Evolutionary conservation across 2,113 vertebrate species (phyloP).

Genomic region (Oplegnathus fasciatus): DNA sequence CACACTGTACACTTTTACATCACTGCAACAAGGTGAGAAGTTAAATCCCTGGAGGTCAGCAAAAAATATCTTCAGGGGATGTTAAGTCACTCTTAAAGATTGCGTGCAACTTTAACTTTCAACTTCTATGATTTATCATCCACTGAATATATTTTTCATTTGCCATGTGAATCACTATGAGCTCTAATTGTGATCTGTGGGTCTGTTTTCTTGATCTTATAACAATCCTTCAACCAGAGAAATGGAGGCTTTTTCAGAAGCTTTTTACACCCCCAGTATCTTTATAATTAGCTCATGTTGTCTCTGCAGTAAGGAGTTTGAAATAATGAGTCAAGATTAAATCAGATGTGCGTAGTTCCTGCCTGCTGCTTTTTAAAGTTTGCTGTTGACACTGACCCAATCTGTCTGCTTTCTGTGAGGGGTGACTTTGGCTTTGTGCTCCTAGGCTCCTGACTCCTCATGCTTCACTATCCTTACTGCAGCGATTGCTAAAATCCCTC

Average conservation of each 20-base stretch:
- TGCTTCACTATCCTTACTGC: conserved; percentile 50
- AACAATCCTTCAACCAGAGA: not conserved
- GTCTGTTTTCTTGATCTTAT: not conserved
- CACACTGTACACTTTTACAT: too few relatives aligned
- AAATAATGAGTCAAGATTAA: conserved; percentile 46
- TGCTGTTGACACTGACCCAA: conserved; percentile 43
- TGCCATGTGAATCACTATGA: not conserved
- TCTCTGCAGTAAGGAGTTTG: not conserved
- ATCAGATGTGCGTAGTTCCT: conserved; percentile 22
- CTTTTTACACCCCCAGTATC: not conserved
- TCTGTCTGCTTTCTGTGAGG: conserved; percentile 34
- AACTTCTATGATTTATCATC: conserved; percentile 15
- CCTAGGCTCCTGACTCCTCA: conserved; percentile 43
- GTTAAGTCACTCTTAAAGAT: not conserved
- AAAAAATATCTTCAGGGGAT: not conserved
- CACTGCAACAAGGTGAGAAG: too few relatives aligned
- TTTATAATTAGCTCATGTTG: not conserved
- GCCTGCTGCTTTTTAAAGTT: conserved; percentile 23
- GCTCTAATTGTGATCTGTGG: not conserved
- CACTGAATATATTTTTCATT: not conserved
- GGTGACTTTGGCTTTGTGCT: conserved; percentile 56
- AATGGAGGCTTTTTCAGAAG: not conserved
- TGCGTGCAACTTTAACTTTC: not conserved
- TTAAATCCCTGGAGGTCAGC: not conserved
- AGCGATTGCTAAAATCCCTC: conserved; percentile 48